Percentiles rank a stretch among this genome's conserved stretches.
Conservation (phyloP, 2,888 invertebrate genomes). For the Neoscelio sp. region DNA sequence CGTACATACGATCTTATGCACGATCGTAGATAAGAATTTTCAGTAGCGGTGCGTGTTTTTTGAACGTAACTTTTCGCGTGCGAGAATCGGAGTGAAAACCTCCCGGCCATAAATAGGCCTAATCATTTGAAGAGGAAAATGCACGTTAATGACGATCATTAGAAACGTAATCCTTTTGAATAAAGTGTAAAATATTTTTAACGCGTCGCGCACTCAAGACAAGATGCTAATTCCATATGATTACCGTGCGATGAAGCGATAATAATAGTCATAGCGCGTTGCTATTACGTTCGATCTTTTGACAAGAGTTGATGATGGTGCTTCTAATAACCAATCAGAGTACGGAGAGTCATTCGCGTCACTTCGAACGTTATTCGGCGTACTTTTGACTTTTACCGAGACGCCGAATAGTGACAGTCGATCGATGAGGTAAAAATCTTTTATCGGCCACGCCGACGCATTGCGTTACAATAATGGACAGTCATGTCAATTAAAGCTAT, state of each 20-base stretch:
- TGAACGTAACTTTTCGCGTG: too few relatives aligned
- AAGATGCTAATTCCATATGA: constrained; percentile 68
- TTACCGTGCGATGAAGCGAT: constrained; percentile 66
- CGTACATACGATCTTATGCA: too few relatives aligned
- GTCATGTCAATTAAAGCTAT: constrained; percentile 67
- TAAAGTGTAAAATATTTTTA: constrained; percentile 36
- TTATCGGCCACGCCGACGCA: constrained; percentile 63
- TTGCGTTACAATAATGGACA: constrained; percentile 62
- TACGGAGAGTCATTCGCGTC: constrained; percentile 66
- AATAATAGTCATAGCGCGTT: constrained; percentile 67
- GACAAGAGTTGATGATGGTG: constrained; percentile 66
- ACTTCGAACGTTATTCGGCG: constrained; percentile 66
- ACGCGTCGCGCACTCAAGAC: constrained; percentile 46
- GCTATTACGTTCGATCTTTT: constrained; percentile 69
- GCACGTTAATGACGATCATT: constrained; percentile 34
- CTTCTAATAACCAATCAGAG: constrained; percentile 67
- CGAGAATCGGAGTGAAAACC: neutral
- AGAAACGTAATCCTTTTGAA: constrained; percentile 20
- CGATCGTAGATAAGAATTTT: too few relatives aligned
- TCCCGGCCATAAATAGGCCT: neutral
- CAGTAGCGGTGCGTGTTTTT: too few relatives aligned
- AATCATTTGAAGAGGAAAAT: neutral
- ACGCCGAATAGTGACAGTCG: constrained; percentile 63
- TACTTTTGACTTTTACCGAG: constrained; percentile 59
- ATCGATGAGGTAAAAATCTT: constrained; percentile 63